These are phyloP conservation scores for Andrena bicolor DNA, from an alignment of 2,888 invertebrate species.

Conservation along the genomic window DNA sequence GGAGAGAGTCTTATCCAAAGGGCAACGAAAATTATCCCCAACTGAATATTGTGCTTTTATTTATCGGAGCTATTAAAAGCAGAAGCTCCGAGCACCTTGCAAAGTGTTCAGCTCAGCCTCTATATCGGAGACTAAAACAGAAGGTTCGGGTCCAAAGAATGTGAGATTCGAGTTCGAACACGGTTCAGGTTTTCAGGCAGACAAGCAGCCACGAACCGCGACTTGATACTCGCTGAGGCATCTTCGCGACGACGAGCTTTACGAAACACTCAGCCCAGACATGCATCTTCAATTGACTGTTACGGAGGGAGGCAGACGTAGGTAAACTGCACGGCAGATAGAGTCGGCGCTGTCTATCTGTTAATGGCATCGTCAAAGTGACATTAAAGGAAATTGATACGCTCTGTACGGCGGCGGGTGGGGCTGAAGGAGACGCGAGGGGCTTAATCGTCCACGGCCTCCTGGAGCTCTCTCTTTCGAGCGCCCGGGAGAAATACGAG, in stretches of 20 bases:
- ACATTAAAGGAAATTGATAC: slow-evolving; percentile 71
- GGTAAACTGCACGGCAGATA: slow-evolving; percentile 52
- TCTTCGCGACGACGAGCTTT: not conserved
- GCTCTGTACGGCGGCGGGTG: slow-evolving; percentile 9
- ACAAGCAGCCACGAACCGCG: slow-evolving; percentile 2
- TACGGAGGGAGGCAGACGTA: slow-evolving; percentile 39
- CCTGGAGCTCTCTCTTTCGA: slow-evolving; percentile 61
- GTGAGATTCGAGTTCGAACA: not conserved
- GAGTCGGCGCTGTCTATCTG: slow-evolving; percentile 54
- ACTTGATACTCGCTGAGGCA: slow-evolving; percentile 13
- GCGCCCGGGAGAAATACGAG: slow-evolving; percentile 58
- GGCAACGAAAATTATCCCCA: not conserved
- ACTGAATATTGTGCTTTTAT: slow-evolving; percentile 3
- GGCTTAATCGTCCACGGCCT: slow-evolving; percentile 65
- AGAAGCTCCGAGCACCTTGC: not conserved
- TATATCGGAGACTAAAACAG: not conserved
- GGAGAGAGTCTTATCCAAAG: slow-evolving; percentile 22
- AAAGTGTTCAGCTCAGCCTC: not conserved
- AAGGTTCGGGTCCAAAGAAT: not conserved
- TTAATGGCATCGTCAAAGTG: slow-evolving; percentile 67
- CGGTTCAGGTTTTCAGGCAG: slow-evolving; percentile 5
- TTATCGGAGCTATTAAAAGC: not conserved
- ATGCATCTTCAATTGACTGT: slow-evolving; percentile 53
- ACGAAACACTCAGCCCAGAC: slow-evolving; percentile 26
- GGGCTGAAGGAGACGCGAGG: slow-evolving; percentile 34